phyloP scores from a whole-genome alignment of 2,797 vertebrate species.

The Stomatorhinus walkeri region DNA sequence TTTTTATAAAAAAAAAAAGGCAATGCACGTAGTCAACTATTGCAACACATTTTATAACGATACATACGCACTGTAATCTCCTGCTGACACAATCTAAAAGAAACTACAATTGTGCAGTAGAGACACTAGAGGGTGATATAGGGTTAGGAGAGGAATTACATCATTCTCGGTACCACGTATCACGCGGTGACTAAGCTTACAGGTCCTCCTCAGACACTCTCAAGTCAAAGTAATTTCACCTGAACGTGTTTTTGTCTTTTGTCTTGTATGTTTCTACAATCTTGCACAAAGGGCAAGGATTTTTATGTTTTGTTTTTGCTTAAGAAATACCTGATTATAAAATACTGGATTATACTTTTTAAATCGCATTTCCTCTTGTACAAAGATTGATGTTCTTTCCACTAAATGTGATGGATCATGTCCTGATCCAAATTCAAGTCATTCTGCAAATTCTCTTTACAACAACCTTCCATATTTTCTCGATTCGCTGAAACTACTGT shows the following conservation, averaged over 20 bases:
- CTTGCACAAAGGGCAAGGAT: not conserved
- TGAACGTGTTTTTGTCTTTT: not conserved
- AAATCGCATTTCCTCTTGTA: not conserved
- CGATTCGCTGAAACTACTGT: not conserved
- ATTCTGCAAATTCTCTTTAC: not conserved
- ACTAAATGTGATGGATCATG: not conserved
- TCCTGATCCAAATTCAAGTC: not conserved
- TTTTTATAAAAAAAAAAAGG: not conserved
- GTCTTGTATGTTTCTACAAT: not conserved
- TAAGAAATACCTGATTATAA: not conserved
- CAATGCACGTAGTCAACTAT: not conserved
- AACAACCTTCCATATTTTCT: not conserved
- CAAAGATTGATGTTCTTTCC: not conserved
- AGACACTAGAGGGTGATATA: constrained; percentile 12
- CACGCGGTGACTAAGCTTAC: no score
- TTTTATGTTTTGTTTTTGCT: not conserved
- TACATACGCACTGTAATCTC: no score
- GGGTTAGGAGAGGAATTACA: not conserved
- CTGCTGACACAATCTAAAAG: not conserved
- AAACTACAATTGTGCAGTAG: not conserved
- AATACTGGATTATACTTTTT: not conserved
- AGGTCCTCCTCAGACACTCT: not conserved
- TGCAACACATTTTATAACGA: not conserved
- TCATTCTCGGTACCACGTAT: not conserved
- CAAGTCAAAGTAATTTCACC: not conserved